phyloP scores from a whole-genome alignment of 2,113 vertebrate species.

The Platysternon megacephalum region DNA sequence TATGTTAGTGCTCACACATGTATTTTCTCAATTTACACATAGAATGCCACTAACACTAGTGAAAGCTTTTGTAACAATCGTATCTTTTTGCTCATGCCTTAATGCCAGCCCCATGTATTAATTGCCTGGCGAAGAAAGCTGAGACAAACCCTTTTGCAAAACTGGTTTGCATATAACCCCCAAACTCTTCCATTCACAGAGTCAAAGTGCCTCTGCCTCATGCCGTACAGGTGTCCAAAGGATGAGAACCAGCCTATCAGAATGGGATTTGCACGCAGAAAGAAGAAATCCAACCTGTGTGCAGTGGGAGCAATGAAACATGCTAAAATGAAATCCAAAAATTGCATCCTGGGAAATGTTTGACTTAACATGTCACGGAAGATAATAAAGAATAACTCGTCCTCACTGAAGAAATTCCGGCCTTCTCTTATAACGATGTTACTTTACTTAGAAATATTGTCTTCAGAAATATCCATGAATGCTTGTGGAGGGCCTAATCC shows the following conservation, averaged over 20 bases:
- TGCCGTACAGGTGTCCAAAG: conserved; percentile 34
- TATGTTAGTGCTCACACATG: not conserved
- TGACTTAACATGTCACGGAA: not conserved
- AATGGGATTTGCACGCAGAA: not conserved
- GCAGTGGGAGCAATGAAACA: conserved; percentile 40
- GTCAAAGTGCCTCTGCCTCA: conserved; percentile 36
- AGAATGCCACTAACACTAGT: not conserved
- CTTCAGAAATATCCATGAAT: not conserved
- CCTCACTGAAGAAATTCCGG: not conserved
- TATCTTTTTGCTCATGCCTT: not conserved
- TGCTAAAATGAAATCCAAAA: conserved; percentile 29
- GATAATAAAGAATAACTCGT: not conserved
- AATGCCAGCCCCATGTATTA: not conserved
- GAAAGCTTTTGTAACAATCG: not conserved
- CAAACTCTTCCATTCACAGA: not conserved
- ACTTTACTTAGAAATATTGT: not conserved
- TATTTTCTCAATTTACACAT: not conserved
- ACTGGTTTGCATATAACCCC: not conserved
- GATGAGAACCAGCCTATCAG: conserved; percentile 15
- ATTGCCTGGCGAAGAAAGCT: not conserved
- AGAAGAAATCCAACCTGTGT: conserved; percentile 56
- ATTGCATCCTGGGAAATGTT: conserved; percentile 36
- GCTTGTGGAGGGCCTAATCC: not conserved
- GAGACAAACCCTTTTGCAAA: not conserved
- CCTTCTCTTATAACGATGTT: not conserved